Conservation (phyloP, 2,888 invertebrate genomes). For the Agrochola lota region DNA sequence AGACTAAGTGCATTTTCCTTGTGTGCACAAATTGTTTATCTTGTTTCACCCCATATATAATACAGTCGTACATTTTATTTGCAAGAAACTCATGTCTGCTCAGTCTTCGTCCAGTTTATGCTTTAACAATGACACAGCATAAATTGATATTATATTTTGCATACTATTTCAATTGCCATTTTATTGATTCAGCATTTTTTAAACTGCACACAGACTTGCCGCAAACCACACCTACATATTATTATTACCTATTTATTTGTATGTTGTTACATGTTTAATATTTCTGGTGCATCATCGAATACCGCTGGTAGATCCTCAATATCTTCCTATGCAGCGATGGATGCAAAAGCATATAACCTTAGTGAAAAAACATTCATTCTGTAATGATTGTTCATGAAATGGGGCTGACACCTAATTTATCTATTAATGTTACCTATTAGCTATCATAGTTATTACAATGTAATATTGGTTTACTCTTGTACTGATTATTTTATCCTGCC, state of each 20-base stretch:
- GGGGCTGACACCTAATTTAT: conserved; percentile 77
- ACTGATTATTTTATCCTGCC: not conserved
- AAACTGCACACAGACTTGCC: not conserved
- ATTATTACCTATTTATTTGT: not conserved
- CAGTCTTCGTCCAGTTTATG: not conserved
- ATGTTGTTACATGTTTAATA: not conserved
- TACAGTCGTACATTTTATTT: not conserved
- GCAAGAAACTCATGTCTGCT: not conserved
- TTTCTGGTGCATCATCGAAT: conserved; percentile 82
- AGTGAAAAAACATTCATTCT: conserved; percentile 86
- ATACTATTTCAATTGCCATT: no score
- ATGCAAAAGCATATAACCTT: conserved; percentile 86
- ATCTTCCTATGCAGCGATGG: conserved; percentile 81
- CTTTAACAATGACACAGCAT: not conserved
- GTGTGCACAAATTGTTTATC: conserved; percentile 3
- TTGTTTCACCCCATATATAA: not conserved
- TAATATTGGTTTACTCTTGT: not conserved
- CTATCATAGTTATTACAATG: not conserved
- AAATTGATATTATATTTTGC: not conserved
- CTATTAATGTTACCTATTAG: not conserved
- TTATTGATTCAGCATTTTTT: not conserved
- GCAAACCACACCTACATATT: not conserved
- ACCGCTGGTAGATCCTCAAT: conserved; percentile 79
- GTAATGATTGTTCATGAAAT: conserved; percentile 87
- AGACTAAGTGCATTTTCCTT: not conserved